phyloP scores from a whole-genome alignment of 2,797 vertebrate species.

The Scolopax bukidnonensis region DNA sequence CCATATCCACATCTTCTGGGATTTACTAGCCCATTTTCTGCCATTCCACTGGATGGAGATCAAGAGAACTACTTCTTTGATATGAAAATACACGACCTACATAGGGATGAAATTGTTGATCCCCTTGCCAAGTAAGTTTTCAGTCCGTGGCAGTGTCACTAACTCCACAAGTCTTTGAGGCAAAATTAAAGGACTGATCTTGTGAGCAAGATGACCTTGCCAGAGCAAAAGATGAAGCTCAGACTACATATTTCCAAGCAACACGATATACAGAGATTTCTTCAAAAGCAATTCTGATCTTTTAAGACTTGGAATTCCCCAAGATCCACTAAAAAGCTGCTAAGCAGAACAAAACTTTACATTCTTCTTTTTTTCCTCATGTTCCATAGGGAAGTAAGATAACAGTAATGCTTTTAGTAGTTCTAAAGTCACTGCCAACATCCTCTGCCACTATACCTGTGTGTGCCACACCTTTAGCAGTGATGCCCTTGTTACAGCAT shows the following conservation, averaged over 20 bases:
- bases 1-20: not conserved
- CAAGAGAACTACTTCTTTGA: not conserved
- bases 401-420: not conserved
- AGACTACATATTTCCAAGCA: slow-evolving; percentile 26
- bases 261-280: not conserved
- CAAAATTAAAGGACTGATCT: slow-evolving; percentile 7
- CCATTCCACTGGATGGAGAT: not conserved
- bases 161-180: not conserved
- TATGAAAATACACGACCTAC: slow-evolving; percentile 2
- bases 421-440: not conserved
- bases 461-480: not conserved
- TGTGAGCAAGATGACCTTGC: slow-evolving; percentile 27
- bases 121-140: not conserved
- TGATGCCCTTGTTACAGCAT: not conserved
- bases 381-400: not conserved
- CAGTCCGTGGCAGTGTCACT: not conserved
- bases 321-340: slow-evolving; percentile 22
- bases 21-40: not conserved
- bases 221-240: slow-evolving; percentile 7
- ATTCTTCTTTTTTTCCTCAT: not conserved
- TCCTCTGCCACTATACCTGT: not conserved
- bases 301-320: slow-evolving; percentile 35
- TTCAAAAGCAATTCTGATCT: slow-evolving; percentile 45
- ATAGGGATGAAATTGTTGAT: not conserved
- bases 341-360: not conserved